Evolutionary conservation across 2,113 vertebrate genomes (phyloP), one percentile per base, ranked within the genome.

Genomic region (Cebidichthys violaceus): DNA sequence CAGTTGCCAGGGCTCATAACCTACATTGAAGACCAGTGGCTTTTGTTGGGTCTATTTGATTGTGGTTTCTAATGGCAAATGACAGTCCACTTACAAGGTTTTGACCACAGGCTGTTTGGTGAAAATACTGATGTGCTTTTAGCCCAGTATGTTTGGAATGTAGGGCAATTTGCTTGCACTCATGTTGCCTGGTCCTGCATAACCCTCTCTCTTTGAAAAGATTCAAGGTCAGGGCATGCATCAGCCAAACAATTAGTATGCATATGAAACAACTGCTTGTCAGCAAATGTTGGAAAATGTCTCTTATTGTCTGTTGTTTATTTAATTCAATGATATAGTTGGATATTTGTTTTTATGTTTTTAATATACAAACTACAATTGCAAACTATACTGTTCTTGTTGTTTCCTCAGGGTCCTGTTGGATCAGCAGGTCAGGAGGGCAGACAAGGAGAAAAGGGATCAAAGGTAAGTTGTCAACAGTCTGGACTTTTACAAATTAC

Each of bases 361-460:
- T 57, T 57, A 22, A 24, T 57, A 11, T 50, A 37, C 31, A 33
- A 33, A 31, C 24, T 11, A 1, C 68, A 39, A 74, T 13, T 29
- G 18, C n/a, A 33, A 17, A 45, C 43, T 45, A 17, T 17, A 17
- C 43, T 69, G 71, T 59, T n/a, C 10, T 77, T 11, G 2, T 43
- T 39, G 9, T 74, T 80, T 77, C 74, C 45, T 45, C 45, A 93
- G 98, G 98, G 98, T 52, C 94, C 97, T 45, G 88, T 95, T 64
- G 98, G 98, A 89, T 90, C 86, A 80, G 87, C 94, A 1, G 98
- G 98, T 35, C 85, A 96, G 72, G 96, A 97, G 87, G 98, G 98
- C 83, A 96, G 96, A 85, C 97, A 98, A 93, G 98, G 98, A 67
- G 98, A 99, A 92, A 99, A 99, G 81, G 98, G 98, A 50, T 96